phyloP scores from a whole-genome alignment of 2,888 invertebrate species.

The Dasysyrphus albostriatus region DNA sequence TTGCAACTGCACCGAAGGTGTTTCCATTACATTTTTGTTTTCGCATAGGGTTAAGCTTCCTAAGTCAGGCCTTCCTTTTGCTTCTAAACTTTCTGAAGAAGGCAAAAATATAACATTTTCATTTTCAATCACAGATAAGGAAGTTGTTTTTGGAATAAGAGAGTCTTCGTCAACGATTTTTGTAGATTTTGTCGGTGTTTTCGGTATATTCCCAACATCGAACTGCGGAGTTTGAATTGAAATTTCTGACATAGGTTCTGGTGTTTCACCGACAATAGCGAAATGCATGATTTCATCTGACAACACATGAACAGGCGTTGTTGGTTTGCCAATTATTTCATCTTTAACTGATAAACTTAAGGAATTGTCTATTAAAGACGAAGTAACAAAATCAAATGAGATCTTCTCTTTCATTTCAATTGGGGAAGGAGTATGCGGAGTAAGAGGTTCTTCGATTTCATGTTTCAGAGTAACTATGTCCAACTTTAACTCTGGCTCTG shows the following conservation, averaged over 20 bases:
- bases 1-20: background rate
- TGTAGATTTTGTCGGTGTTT: constrained; percentile 26
- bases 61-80: constrained; percentile 52
- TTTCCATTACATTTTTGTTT: constrained; percentile 30
- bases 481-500: constrained; percentile 4
- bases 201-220: constrained; percentile 14
- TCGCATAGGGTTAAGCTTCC: constrained; percentile 48
- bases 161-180: constrained; percentile 35
- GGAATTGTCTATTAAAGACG: constrained; percentile 27
- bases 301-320: background rate
- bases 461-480: background rate
- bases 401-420: constrained; percentile 41
- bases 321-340: background rate
- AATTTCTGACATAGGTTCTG: constrained; percentile 34
- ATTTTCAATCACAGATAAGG: constrained; percentile 71
- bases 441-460: constrained; percentile 24
- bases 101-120: constrained; percentile 38
- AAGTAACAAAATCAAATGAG: constrained; percentile 5
- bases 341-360: constrained; percentile 28
- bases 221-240: constrained; percentile 4
- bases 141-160: constrained; percentile 66
- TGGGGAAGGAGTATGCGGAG: constrained; percentile 54
- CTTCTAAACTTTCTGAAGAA: constrained; percentile 38
- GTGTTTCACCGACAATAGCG: background rate
- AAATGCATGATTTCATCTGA: background rate